A percentile compares a stretch with the other conserved stretches of the same genome.
Evolutionary conservation across 1,140 invertebrate genomes (phyloP).

Genomic region (Eumeta japonica): DNA sequence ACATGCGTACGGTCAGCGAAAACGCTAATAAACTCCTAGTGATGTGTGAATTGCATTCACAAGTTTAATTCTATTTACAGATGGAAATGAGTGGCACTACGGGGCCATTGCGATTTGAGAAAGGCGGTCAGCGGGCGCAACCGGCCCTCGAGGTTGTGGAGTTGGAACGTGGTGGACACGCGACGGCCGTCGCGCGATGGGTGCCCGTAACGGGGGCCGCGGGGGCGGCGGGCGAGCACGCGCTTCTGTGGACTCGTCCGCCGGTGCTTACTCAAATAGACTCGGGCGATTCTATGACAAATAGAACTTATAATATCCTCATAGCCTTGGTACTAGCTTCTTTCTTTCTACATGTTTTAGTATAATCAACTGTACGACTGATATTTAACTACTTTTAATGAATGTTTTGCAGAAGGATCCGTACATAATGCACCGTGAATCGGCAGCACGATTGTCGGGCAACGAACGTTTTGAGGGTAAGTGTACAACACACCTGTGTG

Average conservation of each 20-base stretch:
- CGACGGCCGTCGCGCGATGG: conserved; percentile 18
- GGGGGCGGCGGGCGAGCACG: too few species aligned
- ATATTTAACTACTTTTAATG: too few species aligned
- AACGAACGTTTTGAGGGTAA: conserved; percentile 76
- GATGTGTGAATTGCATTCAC: too few species aligned
- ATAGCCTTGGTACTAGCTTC: conserved; percentile 31
- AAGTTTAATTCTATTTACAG: too few species aligned
- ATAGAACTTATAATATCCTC: conserved; percentile 41
- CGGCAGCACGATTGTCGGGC: conserved; percentile 64
- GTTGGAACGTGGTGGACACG: conserved; percentile 21
- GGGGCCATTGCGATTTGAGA: conserved; percentile 23
- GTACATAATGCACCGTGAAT: conserved; percentile 81
- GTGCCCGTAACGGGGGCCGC: conserved; percentile 19
- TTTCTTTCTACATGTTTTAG: too few species aligned
- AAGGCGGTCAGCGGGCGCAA: conserved; percentile 24
- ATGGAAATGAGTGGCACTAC: conserved; percentile 18
- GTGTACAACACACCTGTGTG: too few species aligned
- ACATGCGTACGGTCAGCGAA: conserved; percentile 31
- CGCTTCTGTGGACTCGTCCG: not conserved
- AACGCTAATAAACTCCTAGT: too few species aligned
- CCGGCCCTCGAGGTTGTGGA: conserved; percentile 18
- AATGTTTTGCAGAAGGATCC: conserved; percentile 69
- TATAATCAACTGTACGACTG: too few species aligned
- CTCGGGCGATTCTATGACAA: conserved; percentile 32
- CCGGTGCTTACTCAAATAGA: not conserved